These are phyloP conservation scores for Tachysurus vachellii DNA, from an alignment of 2,113 vertebrate genomes.

Conservation along the genomic window DNA sequence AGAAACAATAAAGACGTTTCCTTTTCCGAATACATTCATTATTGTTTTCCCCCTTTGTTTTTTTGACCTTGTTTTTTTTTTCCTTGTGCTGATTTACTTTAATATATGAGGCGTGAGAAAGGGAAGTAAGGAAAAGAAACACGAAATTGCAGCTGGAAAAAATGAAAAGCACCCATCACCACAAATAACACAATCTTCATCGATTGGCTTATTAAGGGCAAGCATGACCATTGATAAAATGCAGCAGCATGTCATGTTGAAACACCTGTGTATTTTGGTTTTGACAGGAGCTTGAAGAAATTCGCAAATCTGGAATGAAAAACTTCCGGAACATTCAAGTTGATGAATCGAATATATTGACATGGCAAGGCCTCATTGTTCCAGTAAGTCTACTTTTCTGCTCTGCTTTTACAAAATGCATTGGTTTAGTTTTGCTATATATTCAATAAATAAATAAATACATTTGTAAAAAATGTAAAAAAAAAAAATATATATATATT, in stretches of 20 bases:
- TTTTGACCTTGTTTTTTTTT: neutral
- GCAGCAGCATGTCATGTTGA: neutral
- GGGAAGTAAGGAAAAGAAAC: neutral
- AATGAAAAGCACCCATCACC: neutral
- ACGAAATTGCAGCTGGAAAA: neutral
- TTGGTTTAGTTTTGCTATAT: neutral
- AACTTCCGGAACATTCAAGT: constrained; percentile 99
- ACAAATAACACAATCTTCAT: too few relatives aligned
- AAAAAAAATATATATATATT: too few relatives aligned
- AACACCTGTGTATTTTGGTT: constrained; percentile 51
- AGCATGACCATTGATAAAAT: neutral
- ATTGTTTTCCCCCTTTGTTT: neutral
- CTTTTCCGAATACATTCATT: neutral
- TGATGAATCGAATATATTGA: constrained; percentile 98
- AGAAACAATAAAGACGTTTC: neutral
- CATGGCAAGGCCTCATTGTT: constrained; percentile 99
- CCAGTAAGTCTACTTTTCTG: constrained; percentile 82
- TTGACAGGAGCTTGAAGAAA: constrained; percentile 96
- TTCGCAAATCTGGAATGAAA: constrained; percentile 98
- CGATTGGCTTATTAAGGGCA: neutral
- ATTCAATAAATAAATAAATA: too few relatives aligned
- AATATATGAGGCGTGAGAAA: neutral
- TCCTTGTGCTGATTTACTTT: neutral
- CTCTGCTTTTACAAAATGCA: neutral
- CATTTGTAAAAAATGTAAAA: too few relatives aligned